A percentile compares a stretch with the other conserved stretches of the same genome.
These are phyloP conservation scores for Drosophila bipectinata DNA, from an alignment of 1,140 invertebrate species.

Conservation along the genomic window DNA sequence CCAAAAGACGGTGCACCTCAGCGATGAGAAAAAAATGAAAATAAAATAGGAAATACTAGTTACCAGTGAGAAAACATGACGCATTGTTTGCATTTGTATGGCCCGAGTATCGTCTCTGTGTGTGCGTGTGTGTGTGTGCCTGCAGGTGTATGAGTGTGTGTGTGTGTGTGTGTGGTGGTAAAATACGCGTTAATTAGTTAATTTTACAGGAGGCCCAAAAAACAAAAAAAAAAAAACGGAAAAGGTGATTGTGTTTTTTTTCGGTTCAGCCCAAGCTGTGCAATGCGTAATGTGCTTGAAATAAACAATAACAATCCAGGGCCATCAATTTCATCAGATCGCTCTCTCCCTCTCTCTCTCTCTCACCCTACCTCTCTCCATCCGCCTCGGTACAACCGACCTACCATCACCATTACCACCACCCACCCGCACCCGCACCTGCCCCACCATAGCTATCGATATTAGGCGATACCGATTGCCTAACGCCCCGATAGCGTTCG, in stretches of 20 bases:
- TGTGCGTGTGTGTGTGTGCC: slow-evolving; percentile 13
- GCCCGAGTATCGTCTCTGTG: slow-evolving; percentile 3
- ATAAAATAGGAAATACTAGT: slow-evolving; percentile 34
- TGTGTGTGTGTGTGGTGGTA: slow-evolving; percentile 14
- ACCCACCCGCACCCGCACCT: not conserved
- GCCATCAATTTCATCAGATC: slow-evolving; percentile 31
- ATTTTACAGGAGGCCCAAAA: slow-evolving; percentile 16
- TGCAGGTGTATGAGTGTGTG: slow-evolving; percentile 6
- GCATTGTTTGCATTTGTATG: slow-evolving; percentile 55
- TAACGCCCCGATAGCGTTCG: slow-evolving; percentile 9
- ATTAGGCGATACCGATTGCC: slow-evolving; percentile 2
- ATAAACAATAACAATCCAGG: slow-evolving; percentile 30
- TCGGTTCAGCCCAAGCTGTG: slow-evolving; percentile 7
- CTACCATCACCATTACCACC: not conserved
- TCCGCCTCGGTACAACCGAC: not conserved
- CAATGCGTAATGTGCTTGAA: slow-evolving; percentile 37
- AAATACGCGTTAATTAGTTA: slow-evolving; percentile 15
- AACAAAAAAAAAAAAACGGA: not conserved
- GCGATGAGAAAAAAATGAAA: not conserved
- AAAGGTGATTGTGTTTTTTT: not conserved
- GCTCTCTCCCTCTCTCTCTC: not conserved
- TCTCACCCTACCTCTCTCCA: not conserved
- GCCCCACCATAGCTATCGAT: slow-evolving; percentile 22
- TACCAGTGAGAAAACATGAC: slow-evolving; percentile 50
- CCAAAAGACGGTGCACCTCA: not conserved